Base-by-base conservation (phyloP, 2,888 invertebrate genomes). In the Acanthosepion lycidas region DNA sequence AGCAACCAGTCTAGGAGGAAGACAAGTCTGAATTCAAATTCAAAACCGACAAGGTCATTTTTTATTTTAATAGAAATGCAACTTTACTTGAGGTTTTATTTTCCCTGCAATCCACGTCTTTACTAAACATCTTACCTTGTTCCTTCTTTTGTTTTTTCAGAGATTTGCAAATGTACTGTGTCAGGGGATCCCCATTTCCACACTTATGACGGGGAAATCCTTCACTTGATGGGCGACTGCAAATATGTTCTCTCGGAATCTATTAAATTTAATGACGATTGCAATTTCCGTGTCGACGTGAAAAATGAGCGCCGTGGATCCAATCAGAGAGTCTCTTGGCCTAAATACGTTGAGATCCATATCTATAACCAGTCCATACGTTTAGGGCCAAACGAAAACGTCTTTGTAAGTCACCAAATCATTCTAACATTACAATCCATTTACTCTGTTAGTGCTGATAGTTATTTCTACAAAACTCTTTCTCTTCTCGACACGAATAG, bases 111-210 rank as follows among this genome's bases (percentile, higher is more conserved):
- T 8, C 51, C 51, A 51, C 8, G 15, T 51, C 51, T 51, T 0
- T 51, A 51, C 51, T 15, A 51, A 51, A 42, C 42, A 42, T 42
- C 42, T 42, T n/a, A n/a, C n/a, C n/a, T n/a, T n/a, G n/a, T 42
- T 42, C 42, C 42, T 42, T 42, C 42, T 42, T 42, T 42, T 42
- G 42, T 42, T 5, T 78, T 26, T 53, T 3, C 49, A 93, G 93
- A 93, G 28, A 64, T 95, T 28, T 95, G 95, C 55, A 95, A 95
- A 26, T 95, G 95, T 94, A 94, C 95, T 48, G 95, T 95, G 20
- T 95, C 95, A 78, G 95, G 95, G 26, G 95, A 95, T 92, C 95
- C 95, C 23, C 95, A 95, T 93, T 95, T 95, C 94, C 94, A 92
- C 55, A 94, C 94, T 26, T 95, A 94, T 91, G 95, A 95, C n/a